These are phyloP conservation scores for Stegophylla sp. DNA, from an alignment of 2,888 invertebrate species.

Conservation along the genomic window DNA sequence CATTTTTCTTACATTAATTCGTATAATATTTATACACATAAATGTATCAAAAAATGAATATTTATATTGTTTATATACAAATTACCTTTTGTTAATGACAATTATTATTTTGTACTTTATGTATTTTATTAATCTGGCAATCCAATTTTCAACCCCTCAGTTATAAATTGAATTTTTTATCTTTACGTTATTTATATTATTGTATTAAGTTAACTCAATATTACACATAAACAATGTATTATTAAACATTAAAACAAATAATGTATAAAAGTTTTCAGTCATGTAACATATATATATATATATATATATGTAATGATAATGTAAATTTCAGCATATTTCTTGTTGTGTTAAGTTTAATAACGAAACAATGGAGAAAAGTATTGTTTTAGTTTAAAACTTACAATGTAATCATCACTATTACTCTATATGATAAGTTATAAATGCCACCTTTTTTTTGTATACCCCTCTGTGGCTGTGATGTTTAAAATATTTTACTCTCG, in stretches of 20 bases:
- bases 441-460: slow-evolving; percentile 35
- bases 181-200: not conserved
- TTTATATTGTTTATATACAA: too few species aligned
- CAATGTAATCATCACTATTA: not conserved
- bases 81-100: too few species aligned
- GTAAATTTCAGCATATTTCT: not conserved
- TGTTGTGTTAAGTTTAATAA: not conserved
- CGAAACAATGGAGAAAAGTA: not conserved
- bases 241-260: not conserved
- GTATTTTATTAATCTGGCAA: not conserved
- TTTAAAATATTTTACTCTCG: slow-evolving; percentile 5
- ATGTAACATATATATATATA: not conserved
- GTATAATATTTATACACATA: too few species aligned
- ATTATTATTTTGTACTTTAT: not conserved
- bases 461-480: slow-evolving; percentile 43
- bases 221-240: not conserved
- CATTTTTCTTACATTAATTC: not conserved
- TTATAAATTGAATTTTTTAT: slow-evolving; percentile 5
- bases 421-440: slow-evolving; percentile 1
- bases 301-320: not conserved
- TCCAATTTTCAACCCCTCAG: not conserved
- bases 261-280: not conserved
- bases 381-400: not conserved
- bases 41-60: too few species aligned
- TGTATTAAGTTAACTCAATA: not conserved